Evolutionary conservation across 2,797 vertebrate genomes (phyloP).

Genomic region (Sarcophilus harrisii): DNA sequence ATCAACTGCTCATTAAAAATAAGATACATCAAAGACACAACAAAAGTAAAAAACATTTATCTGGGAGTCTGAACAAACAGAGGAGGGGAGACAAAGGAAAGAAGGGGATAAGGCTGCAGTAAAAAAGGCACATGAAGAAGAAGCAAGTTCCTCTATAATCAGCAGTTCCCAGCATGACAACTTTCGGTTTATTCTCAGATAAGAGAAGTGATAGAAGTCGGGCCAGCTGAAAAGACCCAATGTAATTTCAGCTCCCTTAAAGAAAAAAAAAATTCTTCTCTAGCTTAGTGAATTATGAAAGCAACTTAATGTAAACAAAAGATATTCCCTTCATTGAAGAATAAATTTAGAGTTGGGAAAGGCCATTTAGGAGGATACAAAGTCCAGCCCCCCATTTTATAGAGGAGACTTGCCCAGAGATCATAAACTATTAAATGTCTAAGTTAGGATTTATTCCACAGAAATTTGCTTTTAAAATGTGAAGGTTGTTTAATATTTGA

Average conservation of each 20-base stretch:
- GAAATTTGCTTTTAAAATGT: neutral
- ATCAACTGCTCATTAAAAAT: neutral
- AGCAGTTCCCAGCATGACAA: slow-evolving; percentile 19
- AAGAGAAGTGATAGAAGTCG: neutral
- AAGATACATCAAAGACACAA: neutral
- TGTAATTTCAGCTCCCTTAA: slow-evolving; percentile 18
- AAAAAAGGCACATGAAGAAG: neutral
- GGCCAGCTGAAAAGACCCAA: slow-evolving; percentile 16
- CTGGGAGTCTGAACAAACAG: slow-evolving; percentile 27
- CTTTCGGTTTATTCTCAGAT: slow-evolving; percentile 13
- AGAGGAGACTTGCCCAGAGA: neutral
- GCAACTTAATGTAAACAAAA: neutral
- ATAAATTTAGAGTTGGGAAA: neutral
- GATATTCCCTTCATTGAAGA: neutral
- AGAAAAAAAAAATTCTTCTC: neutral
- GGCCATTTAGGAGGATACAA: neutral
- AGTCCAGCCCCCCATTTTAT: neutral
- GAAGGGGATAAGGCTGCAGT: neutral
- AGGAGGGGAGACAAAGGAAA: neutral
- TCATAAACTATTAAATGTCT: neutral
- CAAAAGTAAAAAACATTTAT: slow-evolving; percentile 37
- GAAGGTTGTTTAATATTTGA: neutral
- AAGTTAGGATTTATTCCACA: neutral
- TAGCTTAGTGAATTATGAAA: neutral
- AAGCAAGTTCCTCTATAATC: slow-evolving; percentile 25